Conservation (phyloP, 1,140 invertebrate genomes). For the Elymnias hypermnestra region DNA sequence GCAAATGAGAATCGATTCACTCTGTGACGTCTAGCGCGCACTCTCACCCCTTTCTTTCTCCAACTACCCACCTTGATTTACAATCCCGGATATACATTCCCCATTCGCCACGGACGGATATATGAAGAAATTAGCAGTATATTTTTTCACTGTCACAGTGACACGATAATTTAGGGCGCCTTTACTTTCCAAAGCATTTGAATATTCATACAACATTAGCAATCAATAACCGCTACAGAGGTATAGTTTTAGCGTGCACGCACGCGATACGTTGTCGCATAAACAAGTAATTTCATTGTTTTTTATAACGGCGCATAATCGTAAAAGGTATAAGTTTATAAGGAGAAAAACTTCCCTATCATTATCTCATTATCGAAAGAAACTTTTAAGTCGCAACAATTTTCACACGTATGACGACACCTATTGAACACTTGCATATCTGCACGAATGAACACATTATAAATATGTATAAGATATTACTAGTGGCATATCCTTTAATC, state of each 20-base stretch:
- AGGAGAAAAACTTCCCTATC: background rate
- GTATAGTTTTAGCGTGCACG: slow-evolving; percentile 70
- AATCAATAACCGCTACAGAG: slow-evolving; percentile 69
- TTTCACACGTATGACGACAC: too few species aligned
- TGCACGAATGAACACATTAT: too few species aligned
- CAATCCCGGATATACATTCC: slow-evolving; percentile 60
- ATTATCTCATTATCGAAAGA: background rate
- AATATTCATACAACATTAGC: slow-evolving; percentile 73
- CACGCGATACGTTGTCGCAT: slow-evolving; percentile 68
- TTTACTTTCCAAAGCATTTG: slow-evolving; percentile 88
- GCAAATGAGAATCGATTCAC: slow-evolving; percentile 72
- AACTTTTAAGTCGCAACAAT: too few species aligned
- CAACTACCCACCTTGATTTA: slow-evolving; percentile 70
- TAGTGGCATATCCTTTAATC: too few species aligned
- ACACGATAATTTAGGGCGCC: slow-evolving; percentile 77
- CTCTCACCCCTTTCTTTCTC: slow-evolving; percentile 68
- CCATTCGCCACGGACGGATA: slow-evolving; percentile 51
- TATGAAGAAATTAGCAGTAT: slow-evolving; percentile 55
- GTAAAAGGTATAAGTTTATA: slow-evolving; percentile 2
- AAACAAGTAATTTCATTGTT: slow-evolving; percentile 68
- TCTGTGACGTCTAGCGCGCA: slow-evolving; percentile 58
- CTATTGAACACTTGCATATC: too few species aligned
- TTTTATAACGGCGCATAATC: slow-evolving; percentile 38
- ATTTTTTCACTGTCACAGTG: slow-evolving; percentile 67
- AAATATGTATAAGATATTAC: too few species aligned